Conservation (phyloP, 2,113 vertebrate genomes). For the Brachyhypopomus occidentalis region DNA sequence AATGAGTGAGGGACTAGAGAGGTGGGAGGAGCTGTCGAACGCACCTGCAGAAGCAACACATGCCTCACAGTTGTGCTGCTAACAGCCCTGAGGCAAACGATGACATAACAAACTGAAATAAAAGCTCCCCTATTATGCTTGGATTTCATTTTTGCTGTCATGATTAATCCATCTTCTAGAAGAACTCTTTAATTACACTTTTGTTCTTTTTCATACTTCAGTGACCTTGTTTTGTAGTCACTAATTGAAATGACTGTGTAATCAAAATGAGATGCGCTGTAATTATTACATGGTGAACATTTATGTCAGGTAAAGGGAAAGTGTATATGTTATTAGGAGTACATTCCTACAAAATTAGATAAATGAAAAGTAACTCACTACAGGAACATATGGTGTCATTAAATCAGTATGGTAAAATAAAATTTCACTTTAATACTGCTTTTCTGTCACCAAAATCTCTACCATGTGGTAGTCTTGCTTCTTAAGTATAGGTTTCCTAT, state of each 20-base stretch:
- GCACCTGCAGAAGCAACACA: neutral
- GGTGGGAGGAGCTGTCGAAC: neutral
- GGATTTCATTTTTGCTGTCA: neutral
- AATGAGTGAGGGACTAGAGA: neutral
- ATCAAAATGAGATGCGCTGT: neutral
- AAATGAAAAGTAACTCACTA: neutral
- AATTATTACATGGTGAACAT: neutral
- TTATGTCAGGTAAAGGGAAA: neutral
- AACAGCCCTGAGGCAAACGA: neutral
- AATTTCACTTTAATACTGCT: conserved; percentile 28
- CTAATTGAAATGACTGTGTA: neutral
- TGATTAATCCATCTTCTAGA: neutral
- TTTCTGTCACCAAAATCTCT: conserved; percentile 3
- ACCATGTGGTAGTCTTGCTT: neutral
- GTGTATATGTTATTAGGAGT: neutral
- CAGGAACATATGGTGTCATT: neutral
- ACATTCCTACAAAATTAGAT: neutral
- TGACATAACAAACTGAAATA: neutral
- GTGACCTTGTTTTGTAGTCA: neutral
- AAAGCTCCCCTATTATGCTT: neutral
- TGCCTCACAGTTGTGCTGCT: neutral
- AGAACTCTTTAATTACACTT: neutral
- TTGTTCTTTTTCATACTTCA: neutral
- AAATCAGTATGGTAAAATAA: conserved; percentile 12
- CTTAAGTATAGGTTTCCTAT: neutral